Conservation (phyloP, 1,140 invertebrate genomes). For the Pemphigus obesinymphae region DNA sequence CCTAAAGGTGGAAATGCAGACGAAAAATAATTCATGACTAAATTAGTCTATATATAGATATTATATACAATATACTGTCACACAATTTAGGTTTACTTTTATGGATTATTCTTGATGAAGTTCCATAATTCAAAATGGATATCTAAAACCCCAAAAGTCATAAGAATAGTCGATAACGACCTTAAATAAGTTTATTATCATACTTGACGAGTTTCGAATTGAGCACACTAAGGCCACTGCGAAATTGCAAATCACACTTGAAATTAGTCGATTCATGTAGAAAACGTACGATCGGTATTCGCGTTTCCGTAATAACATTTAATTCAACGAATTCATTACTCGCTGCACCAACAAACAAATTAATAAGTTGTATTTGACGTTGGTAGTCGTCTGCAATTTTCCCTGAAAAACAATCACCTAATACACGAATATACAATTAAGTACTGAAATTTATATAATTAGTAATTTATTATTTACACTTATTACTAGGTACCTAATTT, state of each 20-base stretch:
- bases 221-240: slow-evolving; percentile 56
- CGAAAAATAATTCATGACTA: too few species aligned
- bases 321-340: slow-evolving; percentile 47
- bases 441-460: background rate
- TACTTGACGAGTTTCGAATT: slow-evolving; percentile 55
- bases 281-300: slow-evolving; percentile 58
- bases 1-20: too few species aligned
- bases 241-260: slow-evolving; percentile 58
- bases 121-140: too few species aligned
- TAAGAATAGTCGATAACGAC: too few species aligned
- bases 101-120: too few species aligned
- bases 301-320: slow-evolving; percentile 50
- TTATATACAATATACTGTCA: too few species aligned
- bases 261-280: slow-evolving; percentile 51
- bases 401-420: slow-evolving; percentile 29
- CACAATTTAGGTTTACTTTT: too few species aligned
- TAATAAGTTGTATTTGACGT: background rate
- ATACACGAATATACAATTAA: background rate
- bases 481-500: too few species aligned
- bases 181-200: background rate
- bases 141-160: too few species aligned
- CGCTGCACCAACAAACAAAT: background rate
- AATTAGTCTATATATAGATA: too few species aligned
- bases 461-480: too few species aligned
- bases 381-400: background rate